Conservation (phyloP, 2,888 invertebrate genomes). For the Parnassius glacialis region DNA sequence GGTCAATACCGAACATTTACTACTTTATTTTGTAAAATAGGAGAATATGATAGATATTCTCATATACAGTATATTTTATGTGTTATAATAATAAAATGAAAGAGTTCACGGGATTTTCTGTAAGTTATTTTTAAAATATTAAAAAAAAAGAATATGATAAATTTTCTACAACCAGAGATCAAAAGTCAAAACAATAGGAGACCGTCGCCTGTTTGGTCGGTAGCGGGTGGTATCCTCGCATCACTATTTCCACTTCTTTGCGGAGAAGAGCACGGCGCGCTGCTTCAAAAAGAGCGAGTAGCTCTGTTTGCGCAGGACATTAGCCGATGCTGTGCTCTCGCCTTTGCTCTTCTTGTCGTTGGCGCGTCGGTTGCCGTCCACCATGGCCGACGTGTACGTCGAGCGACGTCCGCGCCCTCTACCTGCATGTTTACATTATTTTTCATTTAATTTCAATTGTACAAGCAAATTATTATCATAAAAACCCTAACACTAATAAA, state of each 20-base stretch:
- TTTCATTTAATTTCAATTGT: too few species aligned
- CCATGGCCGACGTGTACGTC: conserved; percentile 27
- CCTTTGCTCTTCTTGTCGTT: conserved; percentile 17
- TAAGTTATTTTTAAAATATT: too few species aligned
- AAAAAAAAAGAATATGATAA: neutral
- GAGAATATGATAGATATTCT: too few species aligned
- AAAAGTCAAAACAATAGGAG: neutral
- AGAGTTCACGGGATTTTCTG: too few species aligned
- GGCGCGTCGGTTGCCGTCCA: neutral
- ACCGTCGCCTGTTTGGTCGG: neutral
- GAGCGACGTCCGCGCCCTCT: conserved; percentile 51
- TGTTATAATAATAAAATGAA: too few species aligned
- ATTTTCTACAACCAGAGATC: conserved; percentile 21
- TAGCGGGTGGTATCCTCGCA: neutral
- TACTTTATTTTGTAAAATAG: too few species aligned
- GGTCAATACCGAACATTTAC: too few species aligned
- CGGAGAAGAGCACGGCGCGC: conserved; percentile 76
- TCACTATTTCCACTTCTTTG: conserved; percentile 78
- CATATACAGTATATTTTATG: too few species aligned
- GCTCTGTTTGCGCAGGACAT: conserved; percentile 65
- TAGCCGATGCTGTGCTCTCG: conserved; percentile 23
- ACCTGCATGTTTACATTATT: conserved; percentile 33
- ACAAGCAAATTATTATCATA: too few species aligned
- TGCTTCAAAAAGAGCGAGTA: conserved; percentile 76
- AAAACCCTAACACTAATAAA: too few species aligned